A percentile compares a stretch with the other conserved stretches of the same genome.
These are phyloP conservation scores for Eutrigla gurnardus DNA, from an alignment of 2,797 vertebrate genomes.

Conservation along the genomic window DNA sequence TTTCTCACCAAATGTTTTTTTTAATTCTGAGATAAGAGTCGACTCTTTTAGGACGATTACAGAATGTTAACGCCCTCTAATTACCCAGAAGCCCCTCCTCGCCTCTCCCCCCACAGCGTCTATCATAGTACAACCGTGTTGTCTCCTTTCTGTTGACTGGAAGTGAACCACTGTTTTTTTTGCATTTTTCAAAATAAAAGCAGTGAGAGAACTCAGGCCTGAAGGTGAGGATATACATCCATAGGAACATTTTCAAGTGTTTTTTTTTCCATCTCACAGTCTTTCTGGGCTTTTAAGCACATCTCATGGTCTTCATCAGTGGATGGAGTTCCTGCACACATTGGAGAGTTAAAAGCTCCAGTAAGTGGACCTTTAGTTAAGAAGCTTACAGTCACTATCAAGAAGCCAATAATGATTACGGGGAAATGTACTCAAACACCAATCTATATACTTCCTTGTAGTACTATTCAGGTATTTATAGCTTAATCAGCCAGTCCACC, in stretches of 20 bases:
- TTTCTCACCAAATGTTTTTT: not conserved
- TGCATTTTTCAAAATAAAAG: too few relatives aligned
- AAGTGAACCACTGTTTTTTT: not conserved
- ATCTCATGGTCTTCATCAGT: not conserved
- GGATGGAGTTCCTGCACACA: not conserved
- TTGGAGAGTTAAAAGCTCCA: not conserved
- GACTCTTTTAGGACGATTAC: not conserved
- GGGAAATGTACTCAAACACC: not conserved
- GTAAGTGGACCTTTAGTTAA: not conserved
- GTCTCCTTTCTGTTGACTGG: too few relatives aligned
- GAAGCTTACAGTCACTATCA: not conserved
- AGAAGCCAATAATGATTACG: not conserved
- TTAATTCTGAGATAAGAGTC: not conserved
- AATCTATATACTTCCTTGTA: not conserved
- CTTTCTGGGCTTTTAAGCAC: not conserved
- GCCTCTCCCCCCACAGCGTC: too few relatives aligned
- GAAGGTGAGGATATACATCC: not conserved
- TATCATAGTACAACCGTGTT: too few relatives aligned
- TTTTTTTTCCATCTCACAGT: not conserved
- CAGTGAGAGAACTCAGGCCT: not conserved
- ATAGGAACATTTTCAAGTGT: too few relatives aligned
- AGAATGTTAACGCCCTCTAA: not conserved
- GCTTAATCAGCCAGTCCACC: not conserved
- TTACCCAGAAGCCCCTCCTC: not conserved
- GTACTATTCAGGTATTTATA: not conserved